These are phyloP conservation scores for Drosophila basisetae DNA, from an alignment of 2,888 invertebrate species.

Conservation along the genomic window DNA sequence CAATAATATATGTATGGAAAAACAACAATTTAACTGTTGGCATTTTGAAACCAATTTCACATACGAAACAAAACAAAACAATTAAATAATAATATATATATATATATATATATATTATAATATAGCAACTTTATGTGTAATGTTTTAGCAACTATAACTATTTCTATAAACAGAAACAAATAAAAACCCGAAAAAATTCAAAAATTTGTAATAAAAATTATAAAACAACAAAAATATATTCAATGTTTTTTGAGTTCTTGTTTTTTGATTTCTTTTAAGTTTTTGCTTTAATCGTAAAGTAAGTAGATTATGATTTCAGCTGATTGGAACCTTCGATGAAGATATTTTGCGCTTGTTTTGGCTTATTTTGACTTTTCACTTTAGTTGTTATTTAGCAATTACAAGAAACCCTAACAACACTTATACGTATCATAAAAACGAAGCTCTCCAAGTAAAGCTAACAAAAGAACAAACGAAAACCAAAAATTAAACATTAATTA, in stretches of 20 bases:
- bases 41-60: slow-evolving; percentile 75
- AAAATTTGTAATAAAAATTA: slow-evolving; percentile 54
- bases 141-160: slow-evolving; percentile 79
- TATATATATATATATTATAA: slow-evolving; percentile 51
- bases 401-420: slow-evolving; percentile 54
- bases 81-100: slow-evolving; percentile 52
- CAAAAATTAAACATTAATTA: slow-evolving; percentile 73
- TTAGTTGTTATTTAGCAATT: slow-evolving; percentile 41
- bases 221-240: slow-evolving; percentile 28
- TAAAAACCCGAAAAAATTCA: slow-evolving; percentile 34
- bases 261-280: slow-evolving; percentile 29
- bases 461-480: slow-evolving; percentile 53
- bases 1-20: slow-evolving; percentile 41
- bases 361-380: slow-evolving; percentile 1
- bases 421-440: slow-evolving; percentile 83
- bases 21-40: slow-evolving; percentile 80
- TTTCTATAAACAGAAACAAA: slow-evolving; percentile 63
- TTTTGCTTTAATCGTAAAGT: slow-evolving; percentile 10
- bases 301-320: slow-evolving; percentile 40
- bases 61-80: slow-evolving; percentile 72
- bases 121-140: slow-evolving; percentile 76
- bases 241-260: slow-evolving; percentile 37
- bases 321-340: slow-evolving; percentile 7
- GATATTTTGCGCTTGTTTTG: slow-evolving; percentile 26
- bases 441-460: slow-evolving; percentile 82